phyloP scores from a whole-genome alignment of 2,888 invertebrate genomes.

The Drosophila mayaguana region DNA sequence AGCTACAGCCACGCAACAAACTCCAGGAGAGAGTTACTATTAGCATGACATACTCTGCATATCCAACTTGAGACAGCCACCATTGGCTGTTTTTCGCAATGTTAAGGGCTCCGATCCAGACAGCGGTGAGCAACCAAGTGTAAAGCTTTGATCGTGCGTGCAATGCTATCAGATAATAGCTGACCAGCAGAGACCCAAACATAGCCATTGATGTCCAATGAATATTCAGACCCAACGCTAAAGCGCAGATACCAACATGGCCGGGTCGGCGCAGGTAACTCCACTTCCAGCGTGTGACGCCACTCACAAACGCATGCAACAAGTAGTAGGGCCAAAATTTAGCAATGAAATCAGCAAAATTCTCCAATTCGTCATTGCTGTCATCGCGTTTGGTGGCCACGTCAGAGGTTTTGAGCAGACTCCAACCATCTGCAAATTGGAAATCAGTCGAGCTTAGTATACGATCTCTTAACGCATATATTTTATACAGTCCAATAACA shows the following conservation, averaged over 20 bases:
- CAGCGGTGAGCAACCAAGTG: constrained; percentile 75
- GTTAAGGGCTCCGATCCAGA: constrained; percentile 81
- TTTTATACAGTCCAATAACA: constrained; percentile 75
- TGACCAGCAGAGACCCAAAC: constrained; percentile 64
- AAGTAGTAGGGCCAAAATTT: constrained; percentile 81
- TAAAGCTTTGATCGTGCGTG: constrained; percentile 55
- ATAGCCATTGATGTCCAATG: constrained; percentile 59
- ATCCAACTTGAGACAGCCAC: constrained; percentile 74
- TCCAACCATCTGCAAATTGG: constrained; percentile 80
- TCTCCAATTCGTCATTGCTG: constrained; percentile 83
- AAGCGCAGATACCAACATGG: constrained; percentile 66
- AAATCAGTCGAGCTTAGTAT: constrained; percentile 67
- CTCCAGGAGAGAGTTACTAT: constrained; percentile 87
- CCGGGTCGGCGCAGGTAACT: constrained; percentile 59
- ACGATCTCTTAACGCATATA: constrained; percentile 71
- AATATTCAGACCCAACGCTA: constrained; percentile 67
- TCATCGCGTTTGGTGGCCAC: constrained; percentile 74
- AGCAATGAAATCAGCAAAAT: constrained; percentile 76
- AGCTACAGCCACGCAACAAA: constrained; percentile 90
- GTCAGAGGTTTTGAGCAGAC: constrained; percentile 61
- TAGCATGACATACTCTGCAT: constrained; percentile 79
- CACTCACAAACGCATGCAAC: constrained; percentile 72
- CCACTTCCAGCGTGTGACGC: constrained; percentile 52
- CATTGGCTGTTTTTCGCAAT: constrained; percentile 63
- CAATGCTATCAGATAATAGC: constrained; percentile 72